Evolutionary conservation across 1,140 invertebrate genomes (phyloP), one percentile per base, ranked within the genome.

Genomic region (Zaprionus lachaisei): DNA sequence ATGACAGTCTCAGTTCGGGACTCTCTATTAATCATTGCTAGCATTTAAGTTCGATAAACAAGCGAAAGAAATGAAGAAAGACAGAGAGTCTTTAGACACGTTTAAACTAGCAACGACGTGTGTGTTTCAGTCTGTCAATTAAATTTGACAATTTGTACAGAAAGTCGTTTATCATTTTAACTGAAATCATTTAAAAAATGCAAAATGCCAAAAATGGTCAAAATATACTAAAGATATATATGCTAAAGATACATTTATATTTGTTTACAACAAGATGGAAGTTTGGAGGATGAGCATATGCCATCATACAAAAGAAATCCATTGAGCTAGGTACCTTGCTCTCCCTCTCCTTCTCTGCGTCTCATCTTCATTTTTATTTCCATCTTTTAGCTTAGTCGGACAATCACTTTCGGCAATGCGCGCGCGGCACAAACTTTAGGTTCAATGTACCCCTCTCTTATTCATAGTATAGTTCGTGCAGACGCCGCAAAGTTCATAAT

Each of bases 401-500:
- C 83, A 86, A 83, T 86, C 83, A 87, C 83, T 86, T 86, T 86
- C 72, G 71, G 74, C 70, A 74, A 73, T 41, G 49, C 57, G 54
- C 57, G 54, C 26, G 14, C n/a, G 11, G 28, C 41, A 17, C 24
- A 41, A 64, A 65, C 49, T 65, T 31, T 68, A 69, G 72, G 83
- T 86, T 86, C 83, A 87, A 71, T 83, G 83, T 64, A 77, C 72
- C 55, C 69, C 67, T 65, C 67, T 65, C 47, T 56, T 60, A 51
- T 41, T 56, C 60, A 57, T 51, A 54, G 37, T 66, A 58, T 62
- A 72, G 68, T 83, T 83, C 81, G 81, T 83, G 79, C 79, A 74
- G 79, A 68, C 41, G 41, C n/a, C 70, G 28, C 63, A 64, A 61
- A 79, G 44, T 49, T 75, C 38, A 81, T 81, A 79, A 77, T 73